Evolutionary conservation across 1,140 invertebrate genomes (phyloP).

Genomic region (Halictus rubicundus): DNA sequence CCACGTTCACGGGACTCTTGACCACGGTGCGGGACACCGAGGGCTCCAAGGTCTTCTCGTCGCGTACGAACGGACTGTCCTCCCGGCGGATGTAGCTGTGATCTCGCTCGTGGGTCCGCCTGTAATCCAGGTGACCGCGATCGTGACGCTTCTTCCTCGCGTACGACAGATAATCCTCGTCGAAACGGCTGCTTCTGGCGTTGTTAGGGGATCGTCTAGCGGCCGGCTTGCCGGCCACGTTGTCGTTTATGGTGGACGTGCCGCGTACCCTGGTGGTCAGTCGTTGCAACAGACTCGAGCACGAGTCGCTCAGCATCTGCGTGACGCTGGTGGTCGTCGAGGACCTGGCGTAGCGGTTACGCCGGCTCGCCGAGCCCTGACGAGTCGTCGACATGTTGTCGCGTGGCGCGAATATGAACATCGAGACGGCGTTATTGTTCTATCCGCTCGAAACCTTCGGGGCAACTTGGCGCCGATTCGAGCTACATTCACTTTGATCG

Average conservation of each 20-base stretch:
- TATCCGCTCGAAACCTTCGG: too few relatives aligned
- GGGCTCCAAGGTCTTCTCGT: slow-evolving; percentile 85
- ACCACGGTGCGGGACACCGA: slow-evolving; percentile 70
- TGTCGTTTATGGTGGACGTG: slow-evolving; percentile 80
- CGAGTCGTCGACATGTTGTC: slow-evolving; percentile 76
- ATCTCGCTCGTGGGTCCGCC: slow-evolving; percentile 50
- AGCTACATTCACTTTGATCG: too few relatives aligned
- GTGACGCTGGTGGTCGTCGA: slow-evolving; percentile 90
- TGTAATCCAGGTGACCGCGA: slow-evolving; percentile 11
- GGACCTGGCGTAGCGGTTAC: slow-evolving; percentile 86
- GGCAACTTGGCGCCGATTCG: not conserved
- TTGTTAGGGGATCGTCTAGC: slow-evolving; percentile 54
- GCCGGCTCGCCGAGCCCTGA: slow-evolving; percentile 53
- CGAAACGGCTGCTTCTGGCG: slow-evolving; percentile 84
- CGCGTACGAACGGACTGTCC: slow-evolving; percentile 70
- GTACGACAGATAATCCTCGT: slow-evolving; percentile 88
- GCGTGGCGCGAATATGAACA: slow-evolving; percentile 75
- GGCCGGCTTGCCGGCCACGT: not conserved
- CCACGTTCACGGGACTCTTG: slow-evolving; percentile 79
- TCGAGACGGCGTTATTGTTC: slow-evolving; percentile 16
- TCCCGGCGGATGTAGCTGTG: slow-evolving; percentile 59
- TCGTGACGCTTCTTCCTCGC: slow-evolving; percentile 83
- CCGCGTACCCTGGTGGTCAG: slow-evolving; percentile 87
- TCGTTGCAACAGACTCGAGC: slow-evolving; percentile 89
- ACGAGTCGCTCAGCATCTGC: slow-evolving; percentile 91